Conservation (phyloP, 2,888 invertebrate species). For the Drosophila mercatorum region DNA sequence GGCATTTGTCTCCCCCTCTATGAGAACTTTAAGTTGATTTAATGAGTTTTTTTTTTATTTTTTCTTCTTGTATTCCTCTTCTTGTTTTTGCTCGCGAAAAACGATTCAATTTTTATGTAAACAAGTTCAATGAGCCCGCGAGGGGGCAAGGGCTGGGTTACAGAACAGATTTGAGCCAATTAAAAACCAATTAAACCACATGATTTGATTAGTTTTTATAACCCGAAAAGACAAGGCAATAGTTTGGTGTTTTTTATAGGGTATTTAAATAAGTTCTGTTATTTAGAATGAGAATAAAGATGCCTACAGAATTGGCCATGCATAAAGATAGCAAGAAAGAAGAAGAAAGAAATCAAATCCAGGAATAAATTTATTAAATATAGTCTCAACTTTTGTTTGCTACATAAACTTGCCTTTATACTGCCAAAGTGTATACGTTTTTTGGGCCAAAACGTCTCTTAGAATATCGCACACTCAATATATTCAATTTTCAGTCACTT, state of each 20-base stretch:
- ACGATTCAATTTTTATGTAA: constrained; percentile 63
- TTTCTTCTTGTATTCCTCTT: constrained; percentile 23
- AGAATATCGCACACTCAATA: neutral
- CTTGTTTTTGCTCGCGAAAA: constrained; percentile 32
- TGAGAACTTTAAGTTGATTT: constrained; percentile 64
- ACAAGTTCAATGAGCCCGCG: constrained; percentile 66
- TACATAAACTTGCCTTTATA: neutral
- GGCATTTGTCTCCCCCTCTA: constrained; percentile 18
- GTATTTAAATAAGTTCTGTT: neutral
- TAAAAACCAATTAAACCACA: constrained; percentile 64
- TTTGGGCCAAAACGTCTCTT: neutral
- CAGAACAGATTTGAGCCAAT: constrained; percentile 45
- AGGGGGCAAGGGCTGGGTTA: neutral
- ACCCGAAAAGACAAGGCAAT: constrained; percentile 13
- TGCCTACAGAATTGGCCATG: no score
- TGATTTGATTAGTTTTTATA: constrained; percentile 58
- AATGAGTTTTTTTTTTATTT: constrained; percentile 47
- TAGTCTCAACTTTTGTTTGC: no score
- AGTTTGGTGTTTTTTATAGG: neutral
- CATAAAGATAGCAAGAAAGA: no score
- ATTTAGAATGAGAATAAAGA: neutral
- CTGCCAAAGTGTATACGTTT: neutral
- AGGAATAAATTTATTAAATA: no score
- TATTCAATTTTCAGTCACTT: neutral
- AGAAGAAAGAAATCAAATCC: no score